A percentile compares a stretch with the other conserved stretches of the same genome.
Evolutionary conservation across 2,113 vertebrate species (phyloP).

Genomic region (Planiliza haematocheilus): DNA sequence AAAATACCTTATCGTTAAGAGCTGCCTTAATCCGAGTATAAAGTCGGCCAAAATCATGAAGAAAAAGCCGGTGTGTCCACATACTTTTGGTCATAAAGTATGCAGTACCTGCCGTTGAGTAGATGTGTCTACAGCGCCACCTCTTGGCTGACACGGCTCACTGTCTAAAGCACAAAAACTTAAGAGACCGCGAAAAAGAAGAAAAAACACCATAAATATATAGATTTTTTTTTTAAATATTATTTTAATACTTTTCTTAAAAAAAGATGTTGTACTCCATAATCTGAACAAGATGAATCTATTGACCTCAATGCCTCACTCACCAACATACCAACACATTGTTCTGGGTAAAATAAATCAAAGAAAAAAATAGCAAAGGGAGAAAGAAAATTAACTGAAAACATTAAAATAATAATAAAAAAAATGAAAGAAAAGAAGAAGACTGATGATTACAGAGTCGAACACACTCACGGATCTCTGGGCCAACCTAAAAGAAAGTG

Average conservation of each 20-base stretch:
- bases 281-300: slow-evolving; percentile 77
- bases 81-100: not conserved
- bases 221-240: slow-evolving; percentile 63
- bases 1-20: no score
- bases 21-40: no score
- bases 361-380: slow-evolving; percentile 30
- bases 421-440: slow-evolving; percentile 6
- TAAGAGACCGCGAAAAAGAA: not conserved
- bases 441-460: slow-evolving; percentile 30
- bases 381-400: slow-evolving; percentile 52
- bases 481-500: slow-evolving; percentile 30
- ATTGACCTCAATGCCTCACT: slow-evolving; percentile 77
- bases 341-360: slow-evolving; percentile 65
- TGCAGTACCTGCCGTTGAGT: not conserved
- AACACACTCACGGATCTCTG: slow-evolving; percentile 64
- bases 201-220: not conserved
- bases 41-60: not conserved
- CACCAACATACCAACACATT: slow-evolving; percentile 75
- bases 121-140: not conserved
- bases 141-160: slow-evolving; percentile 7
- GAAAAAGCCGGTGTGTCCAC: not conserved
- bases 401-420: slow-evolving; percentile 52
- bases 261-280: slow-evolving; percentile 75
- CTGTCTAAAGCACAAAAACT: not conserved
- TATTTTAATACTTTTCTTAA: slow-evolving; percentile 82